Conservation (phyloP, 2,113 vertebrate genomes). For the Cepphus grylle region DNA sequence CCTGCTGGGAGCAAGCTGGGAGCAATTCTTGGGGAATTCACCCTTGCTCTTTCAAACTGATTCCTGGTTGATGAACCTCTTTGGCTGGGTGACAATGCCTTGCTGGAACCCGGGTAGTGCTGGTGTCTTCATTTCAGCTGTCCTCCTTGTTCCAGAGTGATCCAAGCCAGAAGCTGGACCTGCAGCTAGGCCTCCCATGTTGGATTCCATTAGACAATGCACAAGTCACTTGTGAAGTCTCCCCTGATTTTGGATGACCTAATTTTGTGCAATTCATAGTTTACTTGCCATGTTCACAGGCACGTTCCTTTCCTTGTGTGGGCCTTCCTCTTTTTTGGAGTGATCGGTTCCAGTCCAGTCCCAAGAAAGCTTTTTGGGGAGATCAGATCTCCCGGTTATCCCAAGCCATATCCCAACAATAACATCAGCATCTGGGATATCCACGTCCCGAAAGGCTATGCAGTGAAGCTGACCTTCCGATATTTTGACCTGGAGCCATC, state of each 20-base stretch:
- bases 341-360: not conserved
- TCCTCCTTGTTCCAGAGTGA: not conserved
- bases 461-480: conserved; percentile 83
- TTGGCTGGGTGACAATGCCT: not conserved
- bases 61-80: not conserved
- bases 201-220: not conserved
- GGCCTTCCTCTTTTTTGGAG: not conserved
- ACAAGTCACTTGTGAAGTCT: not conserved
- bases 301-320: not conserved
- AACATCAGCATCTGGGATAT: conserved; percentile 78
- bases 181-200: not conserved
- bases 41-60: not conserved
- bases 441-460: conserved; percentile 79
- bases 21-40: not conserved
- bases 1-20: not conserved
- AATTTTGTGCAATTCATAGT: not conserved
- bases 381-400: conserved; percentile 83
- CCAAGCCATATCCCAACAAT: conserved; percentile 82
- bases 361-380: conserved; percentile 70
- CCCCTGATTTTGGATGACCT: not conserved
- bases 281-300: conserved; percentile 50
- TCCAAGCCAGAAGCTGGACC: not conserved
- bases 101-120: not conserved
- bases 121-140: not conserved
- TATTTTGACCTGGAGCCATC: conserved; percentile 89